Evolutionary conservation across 2,888 invertebrate species (phyloP), one percentile per base, ranked within the genome.

Genomic region (Epinotia nisella): DNA sequence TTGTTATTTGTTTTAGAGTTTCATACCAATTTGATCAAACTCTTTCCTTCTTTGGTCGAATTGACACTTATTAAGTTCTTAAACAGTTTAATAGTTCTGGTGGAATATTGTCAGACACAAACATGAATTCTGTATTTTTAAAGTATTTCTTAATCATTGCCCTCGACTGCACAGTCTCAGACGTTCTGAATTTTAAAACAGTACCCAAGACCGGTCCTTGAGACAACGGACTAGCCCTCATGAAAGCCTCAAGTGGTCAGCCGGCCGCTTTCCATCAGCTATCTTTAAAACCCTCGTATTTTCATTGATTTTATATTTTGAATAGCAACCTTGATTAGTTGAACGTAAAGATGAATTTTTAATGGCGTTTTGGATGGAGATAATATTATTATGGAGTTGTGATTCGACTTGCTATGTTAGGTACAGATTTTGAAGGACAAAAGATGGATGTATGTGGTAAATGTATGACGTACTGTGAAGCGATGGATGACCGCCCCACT

Each of bases 201-300:
- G 66, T 66, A 41, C 35, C 56, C 55, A 56, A 65, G 75, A 67
- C 75, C 56, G 75, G 79, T 80, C 77, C 88, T 88, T 79, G 86
- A 88, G 87, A 88, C 87, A 77, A 78, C 79, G 78, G 76, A 75
- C 85, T 84, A 85, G 83, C 86, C 83, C 85, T 86, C 84, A 86
- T 85, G 83, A 87, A 77, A 81, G 76, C 76, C 81, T 81, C 78
- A 74, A 85, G 84, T 79, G 78, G 80, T 75, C 83, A 78, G 80
- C 75, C 79, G 80, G 76, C 78, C 82, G 78, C 68, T 41, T 41
- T n/a, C 41, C 21, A 11, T 17, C 11, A 1, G n/a, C 13, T 65
- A 4, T 39, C 53, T 65, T 65, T 19, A 39, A 19, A 15, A 39
- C 13, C 35, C 65, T 39, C 39, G 19, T 35, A 55, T 39, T 39